Base-by-base conservation (phyloP, 1,140 invertebrate species). In the Drusus annulatus region DNA sequence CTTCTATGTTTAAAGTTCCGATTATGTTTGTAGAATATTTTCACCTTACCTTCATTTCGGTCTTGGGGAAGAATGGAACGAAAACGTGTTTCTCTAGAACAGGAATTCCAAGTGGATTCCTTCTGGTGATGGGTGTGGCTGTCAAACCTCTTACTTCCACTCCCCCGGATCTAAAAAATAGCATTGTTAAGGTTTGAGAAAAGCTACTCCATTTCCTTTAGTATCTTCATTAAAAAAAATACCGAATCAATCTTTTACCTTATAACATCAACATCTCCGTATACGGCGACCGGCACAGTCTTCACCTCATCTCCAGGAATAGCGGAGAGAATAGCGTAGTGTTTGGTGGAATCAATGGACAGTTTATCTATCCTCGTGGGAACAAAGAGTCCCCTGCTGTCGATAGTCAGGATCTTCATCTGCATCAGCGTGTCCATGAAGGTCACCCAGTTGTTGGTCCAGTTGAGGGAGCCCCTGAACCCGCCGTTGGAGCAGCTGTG, bases 361-460 rank as follows among this genome's bases (percentile, higher is more conserved):
- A 98, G 84, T 78, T 93, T 94, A 62, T 93, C 91, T 45, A 99
- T 96, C 81, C 94, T 93, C 0, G 96, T 98, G 1, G 97, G 97
- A 0, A 99, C 92, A 84, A 93, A 93, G 0, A 98, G 91, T 19
- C 92, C 91, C 79, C 95, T 88, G 0, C 93, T 93, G 82, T 96
- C 94, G n/a, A 92, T 88, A 28, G 92, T 91, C 0, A 98, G 84
- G 62, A 98, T 93, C 81, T 94, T 92, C 80, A 98, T 93, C 86
- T 99, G 98, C 17, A 98, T 87, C 93, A 98, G 95, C 17, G 94
- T 96, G 86, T 99, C 98, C 91, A 98, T 93, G 87, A 98, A 98
- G 0, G 96, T 92, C 0, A 97, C 93, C 96, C 96, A 99, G 86
- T 98, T 97, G 84, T 94, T 93, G 74, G 87, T 85, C 93, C 94